These are phyloP conservation scores for Drosophila repleta DNA, from an alignment of 1,140 invertebrate genomes.

Conservation along the genomic window DNA sequence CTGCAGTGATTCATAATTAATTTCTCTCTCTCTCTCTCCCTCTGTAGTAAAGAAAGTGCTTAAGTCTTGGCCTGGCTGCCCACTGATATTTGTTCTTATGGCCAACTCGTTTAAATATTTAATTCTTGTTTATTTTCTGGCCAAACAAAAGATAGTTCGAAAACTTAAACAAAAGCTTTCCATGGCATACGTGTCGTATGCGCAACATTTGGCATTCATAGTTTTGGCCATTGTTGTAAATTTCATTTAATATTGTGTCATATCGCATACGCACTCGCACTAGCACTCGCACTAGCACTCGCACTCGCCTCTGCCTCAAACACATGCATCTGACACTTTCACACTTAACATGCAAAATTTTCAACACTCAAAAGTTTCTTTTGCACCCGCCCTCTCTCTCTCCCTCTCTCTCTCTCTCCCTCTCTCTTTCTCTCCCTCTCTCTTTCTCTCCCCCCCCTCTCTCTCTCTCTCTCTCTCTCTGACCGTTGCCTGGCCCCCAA, in stretches of 20 bases:
- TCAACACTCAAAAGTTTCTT: constrained; percentile 48
- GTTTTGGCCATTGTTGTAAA: constrained; percentile 58
- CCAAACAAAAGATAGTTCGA: constrained; percentile 52
- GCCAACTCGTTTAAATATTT: constrained; percentile 23
- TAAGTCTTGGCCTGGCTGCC: constrained; percentile 3
- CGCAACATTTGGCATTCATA: constrained; percentile 71
- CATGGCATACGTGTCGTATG: constrained; percentile 62
- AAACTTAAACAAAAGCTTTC: constrained; percentile 46
- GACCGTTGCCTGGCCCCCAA: constrained; percentile 53
- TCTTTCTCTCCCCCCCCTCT: too few species aligned
- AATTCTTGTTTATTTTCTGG: constrained; percentile 31
- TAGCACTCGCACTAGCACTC: too few species aligned
- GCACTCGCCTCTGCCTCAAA: constrained; percentile 37
- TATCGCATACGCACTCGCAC: too few species aligned
- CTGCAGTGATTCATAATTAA: constrained; percentile 78
- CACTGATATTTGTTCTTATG: constrained; percentile 12
- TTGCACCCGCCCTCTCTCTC: background rate
- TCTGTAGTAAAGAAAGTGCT: constrained; percentile 12
- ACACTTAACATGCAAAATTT: constrained; percentile 73
- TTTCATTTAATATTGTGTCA: constrained; percentile 64
- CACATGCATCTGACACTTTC: constrained; percentile 78
- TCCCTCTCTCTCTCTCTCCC: background rate
- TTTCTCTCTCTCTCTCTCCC: constrained; percentile 5
- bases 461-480: background rate
- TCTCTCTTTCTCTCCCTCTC: background rate